Base-by-base conservation (phyloP, 2,888 invertebrate genomes). In the Cheilosia impressa region DNA sequence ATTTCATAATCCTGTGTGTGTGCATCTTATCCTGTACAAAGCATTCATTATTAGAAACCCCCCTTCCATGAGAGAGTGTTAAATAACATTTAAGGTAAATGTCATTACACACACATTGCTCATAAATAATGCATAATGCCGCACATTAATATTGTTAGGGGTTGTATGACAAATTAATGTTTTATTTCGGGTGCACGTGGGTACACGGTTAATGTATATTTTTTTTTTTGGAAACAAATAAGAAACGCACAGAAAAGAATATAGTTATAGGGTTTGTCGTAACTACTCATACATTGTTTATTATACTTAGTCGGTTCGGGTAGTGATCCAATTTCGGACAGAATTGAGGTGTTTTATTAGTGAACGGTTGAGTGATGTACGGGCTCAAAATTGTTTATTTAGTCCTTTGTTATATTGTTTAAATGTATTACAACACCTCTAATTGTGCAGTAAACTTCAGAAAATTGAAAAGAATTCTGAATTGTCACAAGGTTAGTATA, bases 51-150 rank as follows among this genome's bases (percentile, higher is more conserved):
- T 38, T 5, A 45, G n/a, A 45, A 45, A 13, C 13, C 19, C 58
- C n/a, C 47, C 13, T 34, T 58, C 38, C 22, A 27, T 17, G 47
- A 58, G 24, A 50, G 27, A 2, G 58, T 71, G 47, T 58, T 71
- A 71, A 71, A 71, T 50, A 58, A n/a, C 58, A 41, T 60, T 71
- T 58, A 60, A 38, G 58, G 47, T 38, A 50, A 71, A 58, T 31
- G 58, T 69, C 71, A 60, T 58, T 62, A 47, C 17, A 9, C 50
- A 60, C 22, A 58, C 71, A 38, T 34, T 50, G 47, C n/a, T 34
- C 71, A 60, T 71, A 71, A 71, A 71, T 71, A 71, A 60, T 60
- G 58, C 71, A 38, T 58, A 38, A 38, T 47, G 47, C 19, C 19
- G n/a, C 45, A 50, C 38, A 47, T 41, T 27, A 19, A 47, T 9